A percentile compares a stretch with the other conserved stretches of the same genome.
Evolutionary conservation across 2,888 invertebrate genomes (phyloP).

Genomic region (Hypsopygia costalis): DNA sequence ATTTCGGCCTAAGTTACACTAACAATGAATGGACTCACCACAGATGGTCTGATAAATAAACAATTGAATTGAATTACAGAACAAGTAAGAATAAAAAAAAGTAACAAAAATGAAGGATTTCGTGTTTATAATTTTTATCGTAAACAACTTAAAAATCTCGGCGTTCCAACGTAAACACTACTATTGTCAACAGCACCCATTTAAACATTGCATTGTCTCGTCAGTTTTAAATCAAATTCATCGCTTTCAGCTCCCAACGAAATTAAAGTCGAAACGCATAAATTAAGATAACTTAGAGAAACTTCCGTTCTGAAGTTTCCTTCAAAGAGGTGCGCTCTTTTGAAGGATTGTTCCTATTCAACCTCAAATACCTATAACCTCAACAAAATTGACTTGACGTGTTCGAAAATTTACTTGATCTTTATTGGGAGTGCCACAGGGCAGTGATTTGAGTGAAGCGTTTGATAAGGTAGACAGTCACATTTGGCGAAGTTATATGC

Average conservation of each 20-base stretch:
- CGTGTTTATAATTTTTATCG: too few relatives aligned
- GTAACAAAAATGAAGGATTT: too few relatives aligned
- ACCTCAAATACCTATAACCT: conserved; percentile 30
- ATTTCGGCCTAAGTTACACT: too few relatives aligned
- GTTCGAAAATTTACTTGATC: conserved; percentile 15
- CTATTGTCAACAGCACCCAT: neutral
- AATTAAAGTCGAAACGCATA: conserved; percentile 70
- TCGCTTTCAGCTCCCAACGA: conserved; percentile 41
- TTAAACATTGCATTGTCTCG: conserved; percentile 45
- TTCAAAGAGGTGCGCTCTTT: conserved; percentile 60
- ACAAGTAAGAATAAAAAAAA: too few relatives aligned
- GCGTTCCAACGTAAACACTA: neutral
- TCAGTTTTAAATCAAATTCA: conserved; percentile 63
- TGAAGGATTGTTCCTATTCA: conserved; percentile 54
- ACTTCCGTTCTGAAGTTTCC: conserved; percentile 55
- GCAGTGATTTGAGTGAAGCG: conserved; percentile 11
- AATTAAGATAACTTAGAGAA: conserved; percentile 63
- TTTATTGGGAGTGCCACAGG: conserved; percentile 14
- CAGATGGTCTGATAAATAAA: too few relatives aligned
- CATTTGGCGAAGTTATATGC: conserved; percentile 52
- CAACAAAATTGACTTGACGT: conserved; percentile 21
- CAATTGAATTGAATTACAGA: too few relatives aligned
- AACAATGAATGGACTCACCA: too few relatives aligned
- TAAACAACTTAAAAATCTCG: too few relatives aligned
- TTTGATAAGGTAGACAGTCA: conserved; percentile 21